A percentile compares a stretch with the other conserved stretches of the same genome.
phyloP scores from a whole-genome alignment of 2,113 vertebrate genomes.

The Bothrops jararaca region DNA sequence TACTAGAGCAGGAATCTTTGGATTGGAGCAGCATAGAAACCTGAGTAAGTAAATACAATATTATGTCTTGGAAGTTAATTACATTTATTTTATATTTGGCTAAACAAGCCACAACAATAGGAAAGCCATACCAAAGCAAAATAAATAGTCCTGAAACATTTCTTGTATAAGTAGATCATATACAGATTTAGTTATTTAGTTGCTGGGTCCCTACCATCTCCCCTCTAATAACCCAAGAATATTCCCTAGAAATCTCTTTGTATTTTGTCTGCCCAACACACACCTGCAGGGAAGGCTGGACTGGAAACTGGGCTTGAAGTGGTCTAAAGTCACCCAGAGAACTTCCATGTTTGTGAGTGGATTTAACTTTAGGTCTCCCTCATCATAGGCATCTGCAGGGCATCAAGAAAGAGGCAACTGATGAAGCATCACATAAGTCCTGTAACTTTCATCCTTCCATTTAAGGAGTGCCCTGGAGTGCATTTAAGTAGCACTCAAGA shows the following conservation, averaged over 20 bases:
- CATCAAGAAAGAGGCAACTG: neutral
- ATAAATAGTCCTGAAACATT: neutral
- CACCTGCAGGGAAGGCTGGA: neutral
- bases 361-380: neutral
- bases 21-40: neutral
- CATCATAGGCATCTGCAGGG: neutral
- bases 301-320: neutral
- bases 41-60: neutral
- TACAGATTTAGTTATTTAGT: neutral
- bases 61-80: neutral
- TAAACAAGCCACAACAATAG: neutral
- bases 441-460: neutral
- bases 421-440: neutral
- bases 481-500: neutral
- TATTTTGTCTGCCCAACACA: neutral
- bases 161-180: neutral
- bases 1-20: neutral
- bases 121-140: neutral
- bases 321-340: neutral
- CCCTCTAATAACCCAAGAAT: neutral
- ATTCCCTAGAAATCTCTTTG: neutral
- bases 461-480: too few relatives aligned
- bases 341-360: neutral
- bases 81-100: neutral
- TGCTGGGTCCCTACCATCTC: neutral